These are phyloP conservation scores for Paramisgurnus dabryanus DNA, from an alignment of 2,113 vertebrate species.

Conservation along the genomic window DNA sequence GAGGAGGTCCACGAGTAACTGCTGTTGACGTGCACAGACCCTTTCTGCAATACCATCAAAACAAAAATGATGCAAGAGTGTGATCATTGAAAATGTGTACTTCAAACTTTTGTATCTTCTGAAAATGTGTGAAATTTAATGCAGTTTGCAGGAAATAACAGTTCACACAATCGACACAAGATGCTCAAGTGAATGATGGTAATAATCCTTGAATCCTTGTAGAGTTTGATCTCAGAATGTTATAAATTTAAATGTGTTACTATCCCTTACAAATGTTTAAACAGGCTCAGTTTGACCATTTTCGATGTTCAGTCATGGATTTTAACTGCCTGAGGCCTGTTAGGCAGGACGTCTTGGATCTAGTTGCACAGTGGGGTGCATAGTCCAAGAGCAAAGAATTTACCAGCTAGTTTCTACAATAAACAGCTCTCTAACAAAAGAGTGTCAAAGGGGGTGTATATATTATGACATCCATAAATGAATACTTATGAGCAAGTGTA, in stretches of 20 bases:
- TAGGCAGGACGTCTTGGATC: constrained; percentile 13
- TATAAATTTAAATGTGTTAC: background rate
- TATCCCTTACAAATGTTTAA: background rate
- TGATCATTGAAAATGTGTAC: constrained; percentile 23
- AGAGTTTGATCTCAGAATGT: background rate
- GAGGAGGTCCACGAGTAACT: constrained; percentile 29
- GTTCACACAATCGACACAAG: background rate
- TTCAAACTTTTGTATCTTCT: background rate
- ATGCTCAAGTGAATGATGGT: background rate
- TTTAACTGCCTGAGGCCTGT: background rate
- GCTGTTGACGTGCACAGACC: constrained; percentile 8
- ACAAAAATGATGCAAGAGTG: constrained; percentile 63
- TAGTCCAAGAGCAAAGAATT: constrained; percentile 19
- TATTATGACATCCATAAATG: constrained; percentile 21
- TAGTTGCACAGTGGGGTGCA: constrained; percentile 20
- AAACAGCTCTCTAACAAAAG: background rate
- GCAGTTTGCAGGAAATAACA: background rate
- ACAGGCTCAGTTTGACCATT: background rate
- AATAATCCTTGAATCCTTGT: background rate
- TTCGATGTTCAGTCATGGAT: constrained; percentile 1
- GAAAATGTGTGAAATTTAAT: background rate
- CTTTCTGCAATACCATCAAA: constrained; percentile 52
- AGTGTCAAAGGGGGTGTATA: constrained; percentile 11
- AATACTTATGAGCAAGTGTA: background rate
- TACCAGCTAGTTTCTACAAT: constrained; percentile 11